Conservation (phyloP, 2,888 invertebrate genomes). For the Phytoseiulus persimilis region DNA sequence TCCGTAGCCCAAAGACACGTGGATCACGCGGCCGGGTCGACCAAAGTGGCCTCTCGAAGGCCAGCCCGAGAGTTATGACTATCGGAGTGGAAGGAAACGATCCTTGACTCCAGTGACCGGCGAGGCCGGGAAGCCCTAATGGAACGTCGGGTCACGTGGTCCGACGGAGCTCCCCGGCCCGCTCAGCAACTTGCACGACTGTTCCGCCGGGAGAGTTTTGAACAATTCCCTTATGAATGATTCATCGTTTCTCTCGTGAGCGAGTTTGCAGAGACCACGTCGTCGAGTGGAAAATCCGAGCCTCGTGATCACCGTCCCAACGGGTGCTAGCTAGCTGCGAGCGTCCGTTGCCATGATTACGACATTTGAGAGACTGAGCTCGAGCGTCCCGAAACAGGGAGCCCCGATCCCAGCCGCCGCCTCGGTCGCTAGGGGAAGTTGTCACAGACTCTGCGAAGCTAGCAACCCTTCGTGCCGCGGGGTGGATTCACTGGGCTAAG, state of each 20-base stretch:
- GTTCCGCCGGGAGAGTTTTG: background rate
- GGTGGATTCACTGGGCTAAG: background rate
- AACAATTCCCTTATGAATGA: background rate
- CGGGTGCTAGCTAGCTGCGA: background rate
- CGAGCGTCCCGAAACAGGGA: background rate
- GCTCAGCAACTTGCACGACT: background rate
- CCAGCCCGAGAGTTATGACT: background rate
- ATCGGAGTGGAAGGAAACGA: background rate
- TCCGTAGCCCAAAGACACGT: background rate
- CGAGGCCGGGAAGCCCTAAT: background rate
- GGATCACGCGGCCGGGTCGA: background rate
- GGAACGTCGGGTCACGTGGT: background rate
- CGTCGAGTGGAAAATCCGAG: background rate
- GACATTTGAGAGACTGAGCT: background rate
- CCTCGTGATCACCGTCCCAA: background rate
- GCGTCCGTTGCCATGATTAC: background rate
- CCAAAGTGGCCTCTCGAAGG: background rate
- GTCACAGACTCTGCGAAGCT: background rate
- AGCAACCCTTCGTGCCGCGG: background rate
- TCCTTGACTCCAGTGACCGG: background rate
- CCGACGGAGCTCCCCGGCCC: background rate
- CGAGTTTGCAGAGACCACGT: background rate
- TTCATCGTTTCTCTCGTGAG: background rate
- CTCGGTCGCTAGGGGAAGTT: background rate
- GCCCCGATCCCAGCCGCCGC: background rate